Base-by-base conservation (phyloP, 2,888 invertebrate species). In the Epirrhoe alternata region DNA sequence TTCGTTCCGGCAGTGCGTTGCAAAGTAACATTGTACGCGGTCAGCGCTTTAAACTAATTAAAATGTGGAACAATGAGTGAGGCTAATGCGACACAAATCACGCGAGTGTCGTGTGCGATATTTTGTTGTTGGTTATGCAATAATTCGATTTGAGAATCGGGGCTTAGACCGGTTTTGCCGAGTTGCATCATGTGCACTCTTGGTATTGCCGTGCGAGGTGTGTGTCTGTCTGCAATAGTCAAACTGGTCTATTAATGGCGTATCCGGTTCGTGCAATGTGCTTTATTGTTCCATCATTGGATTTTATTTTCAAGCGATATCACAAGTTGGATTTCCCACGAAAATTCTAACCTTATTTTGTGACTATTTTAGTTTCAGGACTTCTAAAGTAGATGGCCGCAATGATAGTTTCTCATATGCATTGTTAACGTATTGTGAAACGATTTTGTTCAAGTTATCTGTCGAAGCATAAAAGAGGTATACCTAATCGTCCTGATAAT, bases 151-250 rank as follows among this genome's bases (percentile, higher is more conserved):
- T 77, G 70, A 81, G 77, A 78, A 79, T 78, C 76, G 77, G 73
- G 63, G 47, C 45, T 68, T 38, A 69, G 68, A 81, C 84, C 78
- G 80, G 84, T 81, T 79, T 75, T 75, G 72, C 72, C 69, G 71
- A 76, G 77, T 86, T 86, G 82, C 86, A 82, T 85, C 86, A 86
- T 61, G 6, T 35, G 54, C 59, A 65, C 56, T 52, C 75, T 74
- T 71, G 55, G 55, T 77, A 75, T 74, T 73, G 76, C 75, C 78
- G 63, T 73, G 74, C 72, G 69, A 70, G 71, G 64, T 75, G 73
- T 74, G 64, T 75, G 70, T 64, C 64, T 69, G 60, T 64, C 66
- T 71, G 68, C 70, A 72, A 70, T 64, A 70, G 64, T 68, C 64
- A 71, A 72, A 75, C 73, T 73, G 65, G 74, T 76, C 70, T 78